Percentiles rank a stretch among this genome's conserved stretches.
These are phyloP conservation scores for Agrilus biguttatus DNA, from an alignment of 2,888 invertebrate genomes.

Conservation along the genomic window DNA sequence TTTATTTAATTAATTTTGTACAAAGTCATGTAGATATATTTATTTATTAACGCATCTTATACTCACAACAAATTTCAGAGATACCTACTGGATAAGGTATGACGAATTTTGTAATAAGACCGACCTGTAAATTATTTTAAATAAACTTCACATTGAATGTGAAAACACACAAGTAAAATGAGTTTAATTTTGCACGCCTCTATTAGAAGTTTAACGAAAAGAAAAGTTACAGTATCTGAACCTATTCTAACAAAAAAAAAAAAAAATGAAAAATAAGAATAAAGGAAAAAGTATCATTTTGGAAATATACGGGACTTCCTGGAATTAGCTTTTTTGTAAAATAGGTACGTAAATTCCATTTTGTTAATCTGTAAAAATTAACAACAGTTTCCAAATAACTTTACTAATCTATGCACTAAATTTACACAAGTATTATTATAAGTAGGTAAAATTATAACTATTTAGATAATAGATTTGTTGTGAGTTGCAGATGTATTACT, in stretches of 20 bases:
- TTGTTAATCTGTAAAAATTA: constrained; percentile 13
- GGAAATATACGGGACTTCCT: constrained; percentile 9
- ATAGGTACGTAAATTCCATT: constrained; percentile 13
- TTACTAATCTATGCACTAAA: constrained; percentile 14
- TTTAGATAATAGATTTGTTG: constrained; percentile 24
- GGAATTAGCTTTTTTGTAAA: constrained; percentile 6
- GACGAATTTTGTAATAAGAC: constrained; percentile 13
- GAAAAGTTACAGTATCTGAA: too few species aligned
- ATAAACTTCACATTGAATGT: constrained; percentile 7
- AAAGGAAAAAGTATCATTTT: constrained; percentile 8
- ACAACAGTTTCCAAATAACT: constrained; percentile 13
- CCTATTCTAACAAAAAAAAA: too few species aligned
- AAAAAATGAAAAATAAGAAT: neutral
- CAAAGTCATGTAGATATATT: constrained; percentile 33
- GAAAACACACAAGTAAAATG: too few species aligned
- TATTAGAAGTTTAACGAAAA: too few species aligned
- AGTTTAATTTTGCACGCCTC: too few species aligned
- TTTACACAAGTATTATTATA: constrained; percentile 5
- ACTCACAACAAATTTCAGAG: constrained; percentile 33
- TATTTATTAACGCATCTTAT: constrained; percentile 33
- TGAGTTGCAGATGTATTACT: constrained; percentile 28
- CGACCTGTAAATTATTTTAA: constrained; percentile 24
- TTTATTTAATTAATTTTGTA: constrained; percentile 24
- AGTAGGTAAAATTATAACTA: constrained; percentile 9
- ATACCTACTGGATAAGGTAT: constrained; percentile 14